Conservation (phyloP, 1,140 invertebrate species). For the Sarcophaga bullata region DNA sequence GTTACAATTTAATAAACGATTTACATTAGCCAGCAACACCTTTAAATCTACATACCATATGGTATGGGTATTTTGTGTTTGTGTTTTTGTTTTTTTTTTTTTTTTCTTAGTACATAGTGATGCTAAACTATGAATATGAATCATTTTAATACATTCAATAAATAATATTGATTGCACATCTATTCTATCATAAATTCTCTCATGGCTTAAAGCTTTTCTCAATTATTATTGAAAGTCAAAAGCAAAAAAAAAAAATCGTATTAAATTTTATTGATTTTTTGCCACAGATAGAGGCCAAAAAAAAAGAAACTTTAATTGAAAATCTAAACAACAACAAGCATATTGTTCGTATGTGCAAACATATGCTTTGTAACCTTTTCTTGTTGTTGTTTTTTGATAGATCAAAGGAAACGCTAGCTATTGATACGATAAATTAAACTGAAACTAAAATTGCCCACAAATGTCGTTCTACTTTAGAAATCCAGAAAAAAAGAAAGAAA, state of each 20-base stretch:
- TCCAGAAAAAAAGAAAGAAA: not conserved
- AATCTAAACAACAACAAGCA: not conserved
- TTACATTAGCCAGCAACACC: not conserved
- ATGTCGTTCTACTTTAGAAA: slow-evolving; percentile 38
- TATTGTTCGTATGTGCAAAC: not conserved
- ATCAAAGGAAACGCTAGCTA: too few species aligned
- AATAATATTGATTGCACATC: slow-evolving; percentile 16
- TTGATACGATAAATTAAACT: not conserved
- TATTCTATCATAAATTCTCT: not conserved
- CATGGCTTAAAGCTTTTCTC: slow-evolving; percentile 7
- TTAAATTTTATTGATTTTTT: not conserved
- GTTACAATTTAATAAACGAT: not conserved
- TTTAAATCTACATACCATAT: not conserved
- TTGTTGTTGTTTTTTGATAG: not conserved
- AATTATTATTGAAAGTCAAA: slow-evolving; percentile 6
- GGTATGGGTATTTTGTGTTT: too few species aligned
- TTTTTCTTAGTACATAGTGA: not conserved
- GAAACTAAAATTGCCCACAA: slow-evolving; percentile 28
- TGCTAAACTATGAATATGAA: slow-evolving; percentile 8
- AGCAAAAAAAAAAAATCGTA: not conserved
- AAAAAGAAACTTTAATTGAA: slow-evolving; percentile 5
- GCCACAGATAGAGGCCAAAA: not conserved
- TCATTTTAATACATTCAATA: slow-evolving; percentile 12
- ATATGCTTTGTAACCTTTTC: not conserved
- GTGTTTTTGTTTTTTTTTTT: too few species aligned